Percentiles rank a stretch among this genome's conserved stretches.
Conservation (phyloP, 2,797 vertebrate species). For the Argyrosomus regius region DNA sequence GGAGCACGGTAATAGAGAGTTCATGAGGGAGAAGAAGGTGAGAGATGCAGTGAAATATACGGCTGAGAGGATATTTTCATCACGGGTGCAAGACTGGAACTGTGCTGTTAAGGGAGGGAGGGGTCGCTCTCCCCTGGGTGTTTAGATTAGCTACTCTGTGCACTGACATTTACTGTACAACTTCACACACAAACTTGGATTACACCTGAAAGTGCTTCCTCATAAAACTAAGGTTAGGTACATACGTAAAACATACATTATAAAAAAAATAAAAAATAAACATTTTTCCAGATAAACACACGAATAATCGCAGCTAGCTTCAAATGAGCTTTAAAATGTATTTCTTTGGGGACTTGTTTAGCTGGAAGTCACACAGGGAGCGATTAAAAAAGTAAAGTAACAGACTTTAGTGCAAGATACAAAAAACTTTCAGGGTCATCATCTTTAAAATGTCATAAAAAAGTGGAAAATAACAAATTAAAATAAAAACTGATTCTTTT, state of each 20-base stretch:
- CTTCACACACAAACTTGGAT: slow-evolving; percentile 46
- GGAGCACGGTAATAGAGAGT: slow-evolving; percentile 58
- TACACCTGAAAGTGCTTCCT: slow-evolving; percentile 36
- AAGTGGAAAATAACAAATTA: background rate
- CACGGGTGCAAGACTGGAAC: slow-evolving; percentile 53
- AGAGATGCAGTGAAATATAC: slow-evolving; percentile 36
- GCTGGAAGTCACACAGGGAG: no score
- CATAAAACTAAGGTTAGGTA: slow-evolving; percentile 20
- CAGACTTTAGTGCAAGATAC: background rate
- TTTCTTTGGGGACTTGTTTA: background rate
- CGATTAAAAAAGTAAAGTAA: background rate
- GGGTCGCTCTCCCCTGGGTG: slow-evolving; percentile 48
- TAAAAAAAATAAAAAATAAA: background rate
- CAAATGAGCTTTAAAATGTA: background rate
- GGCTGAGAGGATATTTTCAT: slow-evolving; percentile 64
- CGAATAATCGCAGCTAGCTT: background rate
- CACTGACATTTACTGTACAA: slow-evolving; percentile 67
- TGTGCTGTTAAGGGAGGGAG: slow-evolving; percentile 28
- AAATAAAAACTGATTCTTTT: no score
- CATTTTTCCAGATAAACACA: background rate
- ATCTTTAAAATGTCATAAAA: background rate
- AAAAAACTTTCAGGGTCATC: background rate
- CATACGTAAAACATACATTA: slow-evolving; percentile 11
- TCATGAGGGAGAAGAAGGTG: slow-evolving; percentile 54
- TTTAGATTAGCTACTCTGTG: slow-evolving; percentile 65